Percentiles rank a stretch among this genome's conserved stretches.
phyloP scores from a whole-genome alignment of 2,797 vertebrate genomes.

The Alectoris magna region DNA sequence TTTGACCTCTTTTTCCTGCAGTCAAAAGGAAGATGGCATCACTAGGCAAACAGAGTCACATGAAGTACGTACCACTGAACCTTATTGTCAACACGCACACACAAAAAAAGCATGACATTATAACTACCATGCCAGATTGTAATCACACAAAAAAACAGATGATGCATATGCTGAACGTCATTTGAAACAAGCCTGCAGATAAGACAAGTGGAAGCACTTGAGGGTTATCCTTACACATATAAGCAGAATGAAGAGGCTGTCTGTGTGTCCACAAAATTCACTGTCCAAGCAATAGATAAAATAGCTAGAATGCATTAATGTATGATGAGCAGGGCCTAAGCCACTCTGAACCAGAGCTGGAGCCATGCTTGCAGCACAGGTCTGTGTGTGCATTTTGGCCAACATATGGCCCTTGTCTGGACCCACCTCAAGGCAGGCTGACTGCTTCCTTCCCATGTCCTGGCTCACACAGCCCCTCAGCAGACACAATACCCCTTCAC shows the following conservation, averaged over 20 bases:
- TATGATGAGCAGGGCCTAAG: not conserved
- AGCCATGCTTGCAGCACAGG: no score
- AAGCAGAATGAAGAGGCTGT: not conserved
- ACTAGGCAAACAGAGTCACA: not conserved
- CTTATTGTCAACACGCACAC: not conserved
- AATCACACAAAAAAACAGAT: not conserved
- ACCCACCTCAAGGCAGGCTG: not conserved
- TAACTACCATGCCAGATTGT: not conserved
- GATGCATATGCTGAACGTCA: not conserved
- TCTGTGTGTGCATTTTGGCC: not conserved
- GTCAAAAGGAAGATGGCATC: not conserved
- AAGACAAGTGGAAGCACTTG: not conserved
- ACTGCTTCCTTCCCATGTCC: not conserved
- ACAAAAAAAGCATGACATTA: not conserved
- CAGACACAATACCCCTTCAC: constrained; percentile 2
- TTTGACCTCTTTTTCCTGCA: not conserved
- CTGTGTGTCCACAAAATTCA: not conserved
- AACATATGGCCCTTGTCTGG: fast-evolving
- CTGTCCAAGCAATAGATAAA: not conserved
- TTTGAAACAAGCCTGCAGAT: not conserved
- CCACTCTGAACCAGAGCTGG: not conserved
- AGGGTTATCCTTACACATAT: not conserved
- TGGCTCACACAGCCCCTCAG: not conserved
- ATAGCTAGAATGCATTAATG: not conserved
- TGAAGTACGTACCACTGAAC: not conserved